Percentiles rank a stretch among this genome's conserved stretches.
Evolutionary conservation across 2,113 vertebrate genomes (phyloP).

Genomic region (Eulacestoma nigropectus): DNA sequence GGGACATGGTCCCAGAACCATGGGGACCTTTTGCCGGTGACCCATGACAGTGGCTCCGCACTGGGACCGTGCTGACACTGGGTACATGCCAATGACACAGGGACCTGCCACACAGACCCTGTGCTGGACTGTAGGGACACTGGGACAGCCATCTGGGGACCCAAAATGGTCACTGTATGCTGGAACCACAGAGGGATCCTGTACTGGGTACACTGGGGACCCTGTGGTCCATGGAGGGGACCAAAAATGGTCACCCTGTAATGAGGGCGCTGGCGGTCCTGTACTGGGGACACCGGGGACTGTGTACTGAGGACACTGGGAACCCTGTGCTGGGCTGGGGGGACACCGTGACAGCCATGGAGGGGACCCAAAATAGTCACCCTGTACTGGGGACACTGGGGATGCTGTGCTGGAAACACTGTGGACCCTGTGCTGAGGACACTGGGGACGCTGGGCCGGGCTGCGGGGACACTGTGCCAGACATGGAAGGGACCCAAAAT

Average conservation of each 20-base stretch:
- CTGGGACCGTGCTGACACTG: background rate
- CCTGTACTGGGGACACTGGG: background rate
- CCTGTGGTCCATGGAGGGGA: background rate
- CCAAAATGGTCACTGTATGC: background rate
- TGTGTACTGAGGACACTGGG: too few species aligned
- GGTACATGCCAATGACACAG: background rate
- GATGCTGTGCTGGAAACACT: background rate
- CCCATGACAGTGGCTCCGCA: too few species aligned
- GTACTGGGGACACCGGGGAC: fast-evolving
- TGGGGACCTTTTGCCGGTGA: background rate
- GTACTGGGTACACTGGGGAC: background rate
- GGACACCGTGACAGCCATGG: background rate
- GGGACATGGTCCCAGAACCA: too few species aligned
- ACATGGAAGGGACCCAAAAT: background rate
- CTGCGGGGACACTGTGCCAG: background rate
- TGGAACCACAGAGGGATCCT: background rate
- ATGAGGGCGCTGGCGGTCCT: background rate
- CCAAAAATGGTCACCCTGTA: too few species aligned
- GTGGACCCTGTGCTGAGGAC: background rate
- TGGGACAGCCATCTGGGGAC: too few species aligned
- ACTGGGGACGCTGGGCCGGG: background rate
- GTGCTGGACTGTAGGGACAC: background rate
- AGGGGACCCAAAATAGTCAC: background rate
- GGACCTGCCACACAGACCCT: background rate
- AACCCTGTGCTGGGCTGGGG: background rate